These are phyloP conservation scores for Lasiurus borealis DNA, from an alignment of 2,113 vertebrate genomes.

Conservation along the genomic window DNA sequence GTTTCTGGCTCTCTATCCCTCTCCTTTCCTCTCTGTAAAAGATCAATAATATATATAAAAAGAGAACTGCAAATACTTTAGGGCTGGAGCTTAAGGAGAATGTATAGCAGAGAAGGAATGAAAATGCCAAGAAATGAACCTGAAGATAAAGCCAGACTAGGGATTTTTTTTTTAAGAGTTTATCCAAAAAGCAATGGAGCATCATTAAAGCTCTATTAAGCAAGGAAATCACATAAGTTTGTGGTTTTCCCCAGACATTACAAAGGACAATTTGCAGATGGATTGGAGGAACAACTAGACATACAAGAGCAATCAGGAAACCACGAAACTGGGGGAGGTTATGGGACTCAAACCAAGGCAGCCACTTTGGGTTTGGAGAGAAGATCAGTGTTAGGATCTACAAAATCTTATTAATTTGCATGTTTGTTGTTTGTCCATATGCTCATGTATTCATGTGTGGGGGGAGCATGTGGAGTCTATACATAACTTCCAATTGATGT, in stretches of 20 bases:
- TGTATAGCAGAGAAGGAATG: background rate
- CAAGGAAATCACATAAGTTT: background rate
- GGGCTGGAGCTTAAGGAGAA: background rate
- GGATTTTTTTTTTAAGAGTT: background rate
- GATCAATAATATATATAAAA: background rate
- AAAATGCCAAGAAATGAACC: background rate
- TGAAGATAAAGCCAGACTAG: background rate
- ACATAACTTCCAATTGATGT: background rate
- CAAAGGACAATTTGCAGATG: background rate
- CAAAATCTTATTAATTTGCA: background rate
- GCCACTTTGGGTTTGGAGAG: background rate
- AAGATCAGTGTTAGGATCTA: background rate
- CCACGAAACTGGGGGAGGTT: background rate
- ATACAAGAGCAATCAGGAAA: background rate
- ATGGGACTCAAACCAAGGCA: background rate
- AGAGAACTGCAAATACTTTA: background rate
- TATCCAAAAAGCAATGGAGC: background rate
- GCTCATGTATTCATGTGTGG: accelerated
- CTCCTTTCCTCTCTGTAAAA: too few relatives aligned
- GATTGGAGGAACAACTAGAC: background rate
- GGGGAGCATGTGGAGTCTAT: background rate
- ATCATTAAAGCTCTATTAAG: background rate
- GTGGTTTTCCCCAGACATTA: background rate
- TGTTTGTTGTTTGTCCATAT: background rate
- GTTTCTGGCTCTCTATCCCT: too few relatives aligned